Conservation (phyloP, 2,888 invertebrate genomes). For the Daptonema setosum region DNA sequence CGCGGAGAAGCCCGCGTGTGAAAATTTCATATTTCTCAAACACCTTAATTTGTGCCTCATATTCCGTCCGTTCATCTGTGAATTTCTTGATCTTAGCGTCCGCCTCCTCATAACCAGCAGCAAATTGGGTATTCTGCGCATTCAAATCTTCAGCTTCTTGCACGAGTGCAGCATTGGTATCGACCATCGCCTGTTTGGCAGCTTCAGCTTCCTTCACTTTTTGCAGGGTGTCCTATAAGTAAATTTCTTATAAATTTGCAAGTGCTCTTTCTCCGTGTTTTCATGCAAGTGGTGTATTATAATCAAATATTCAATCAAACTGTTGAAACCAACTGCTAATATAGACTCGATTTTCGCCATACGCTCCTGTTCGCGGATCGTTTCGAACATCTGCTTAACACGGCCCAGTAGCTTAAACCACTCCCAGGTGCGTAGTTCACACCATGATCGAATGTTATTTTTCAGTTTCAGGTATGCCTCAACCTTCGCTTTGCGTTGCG, state of each 20-base stretch:
- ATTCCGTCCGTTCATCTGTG: conserved; percentile 32
- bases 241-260: too few relatives aligned
- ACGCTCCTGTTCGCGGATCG: conserved; percentile 19
- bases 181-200: neutral
- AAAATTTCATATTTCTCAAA: too few relatives aligned
- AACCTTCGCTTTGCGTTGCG: conserved; percentile 15
- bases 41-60: conserved; percentile 37
- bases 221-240: too few relatives aligned
- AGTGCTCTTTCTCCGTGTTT: too few relatives aligned
- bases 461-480: conserved; percentile 20
- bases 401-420: conserved; percentile 40
- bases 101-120: too few relatives aligned
- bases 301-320: too few relatives aligned
- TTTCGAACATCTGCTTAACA: conserved; percentile 22
- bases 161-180: neutral
- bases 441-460: conserved; percentile 23
- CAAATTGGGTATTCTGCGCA: too few relatives aligned
- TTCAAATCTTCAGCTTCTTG: too few relatives aligned
- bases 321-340: too few relatives aligned
- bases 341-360: conserved; percentile 10
- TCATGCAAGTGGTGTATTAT: too few relatives aligned
- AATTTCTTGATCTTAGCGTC: conserved; percentile 48
- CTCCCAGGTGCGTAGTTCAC: conserved; percentile 36
- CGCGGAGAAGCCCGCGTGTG: too few relatives aligned
- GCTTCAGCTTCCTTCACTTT: too few relatives aligned